These are phyloP conservation scores for Lasioglossum malachurum DNA, from an alignment of 2,888 invertebrate genomes.

Conservation along the genomic window DNA sequence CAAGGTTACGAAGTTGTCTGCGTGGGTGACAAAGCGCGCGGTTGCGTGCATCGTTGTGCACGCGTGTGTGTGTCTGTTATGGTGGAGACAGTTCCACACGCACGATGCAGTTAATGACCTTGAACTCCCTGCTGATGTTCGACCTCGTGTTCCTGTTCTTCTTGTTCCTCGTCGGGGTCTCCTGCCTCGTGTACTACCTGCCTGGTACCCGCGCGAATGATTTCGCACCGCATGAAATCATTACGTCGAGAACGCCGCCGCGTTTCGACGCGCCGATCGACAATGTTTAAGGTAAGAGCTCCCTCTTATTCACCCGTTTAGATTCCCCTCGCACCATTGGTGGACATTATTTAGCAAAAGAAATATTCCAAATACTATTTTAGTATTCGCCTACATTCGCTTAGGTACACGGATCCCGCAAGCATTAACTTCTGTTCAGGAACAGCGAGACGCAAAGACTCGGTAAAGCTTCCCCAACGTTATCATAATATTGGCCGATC, in stretches of 20 bases:
- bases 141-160: constrained; percentile 95
- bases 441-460: not conserved
- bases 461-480: constrained; percentile 8
- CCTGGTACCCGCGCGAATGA: constrained; percentile 87
- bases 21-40: constrained; percentile 27
- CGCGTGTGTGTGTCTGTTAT: constrained; percentile 76
- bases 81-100: constrained; percentile 77
- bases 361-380: no score
- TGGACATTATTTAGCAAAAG: no score
- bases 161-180: constrained; percentile 93
- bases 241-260: constrained; percentile 79
- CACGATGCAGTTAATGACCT: constrained; percentile 93
- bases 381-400: not conserved
- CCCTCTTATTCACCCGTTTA: not conserved
- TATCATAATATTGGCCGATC: constrained; percentile 18
- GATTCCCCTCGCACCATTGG: no score
- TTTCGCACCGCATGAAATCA: constrained; percentile 82
- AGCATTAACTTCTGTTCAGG: not conserved
- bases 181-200: constrained; percentile 93
- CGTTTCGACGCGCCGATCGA: constrained; percentile 81
- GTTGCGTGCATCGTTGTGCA: constrained; percentile 42
- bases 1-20: not conserved
- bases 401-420: not conserved
- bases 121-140: constrained; percentile 95
- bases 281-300: constrained; percentile 83